phyloP scores from a whole-genome alignment of 2,888 invertebrate species.

The Drosophila trichaetosa region DNA sequence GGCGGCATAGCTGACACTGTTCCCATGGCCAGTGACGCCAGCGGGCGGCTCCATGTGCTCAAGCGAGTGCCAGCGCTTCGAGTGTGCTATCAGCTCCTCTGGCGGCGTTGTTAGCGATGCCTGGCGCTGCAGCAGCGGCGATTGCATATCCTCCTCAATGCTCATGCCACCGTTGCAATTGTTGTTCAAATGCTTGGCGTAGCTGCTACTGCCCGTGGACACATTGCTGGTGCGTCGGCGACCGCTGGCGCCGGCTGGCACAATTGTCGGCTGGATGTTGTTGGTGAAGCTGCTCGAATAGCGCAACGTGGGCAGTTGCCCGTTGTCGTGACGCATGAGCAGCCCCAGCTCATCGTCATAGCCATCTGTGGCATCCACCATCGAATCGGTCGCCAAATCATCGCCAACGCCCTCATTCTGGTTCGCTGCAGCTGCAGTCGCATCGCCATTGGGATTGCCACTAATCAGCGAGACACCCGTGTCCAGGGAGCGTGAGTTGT shows the following conservation, averaged over 20 bases:
- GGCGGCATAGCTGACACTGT: slow-evolving; percentile 80
- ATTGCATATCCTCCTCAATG: slow-evolving; percentile 83
- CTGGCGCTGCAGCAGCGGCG: slow-evolving; percentile 84
- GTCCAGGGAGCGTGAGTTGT: slow-evolving; percentile 84
- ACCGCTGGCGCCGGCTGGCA: slow-evolving; percentile 61
- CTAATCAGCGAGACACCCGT: slow-evolving; percentile 78
- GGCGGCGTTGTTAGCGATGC: slow-evolving; percentile 84
- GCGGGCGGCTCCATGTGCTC: slow-evolving; percentile 87
- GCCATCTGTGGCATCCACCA: slow-evolving; percentile 70
- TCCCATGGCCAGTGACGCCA: slow-evolving; percentile 68
- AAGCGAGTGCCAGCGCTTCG: slow-evolving; percentile 92
- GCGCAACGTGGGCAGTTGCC: slow-evolving; percentile 65
- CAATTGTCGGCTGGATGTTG: slow-evolving; percentile 66
- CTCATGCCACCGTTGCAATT: slow-evolving; percentile 85
- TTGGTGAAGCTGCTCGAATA: slow-evolving; percentile 63
- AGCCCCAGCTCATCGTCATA: slow-evolving; percentile 80
- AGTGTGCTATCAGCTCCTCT: slow-evolving; percentile 85
- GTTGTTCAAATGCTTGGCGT: slow-evolving; percentile 84
- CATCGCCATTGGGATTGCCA: slow-evolving; percentile 74
- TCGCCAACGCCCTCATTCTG: slow-evolving; percentile 48
- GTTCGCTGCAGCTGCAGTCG: slow-evolving; percentile 25
- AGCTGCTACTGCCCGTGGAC: slow-evolving; percentile 48
- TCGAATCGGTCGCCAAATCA: slow-evolving; percentile 58
- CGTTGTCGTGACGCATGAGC: slow-evolving; percentile 81
- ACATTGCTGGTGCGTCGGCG: slow-evolving; percentile 68